Base-by-base conservation (phyloP, 1,140 invertebrate genomes). In the Drosophila serrata region DNA sequence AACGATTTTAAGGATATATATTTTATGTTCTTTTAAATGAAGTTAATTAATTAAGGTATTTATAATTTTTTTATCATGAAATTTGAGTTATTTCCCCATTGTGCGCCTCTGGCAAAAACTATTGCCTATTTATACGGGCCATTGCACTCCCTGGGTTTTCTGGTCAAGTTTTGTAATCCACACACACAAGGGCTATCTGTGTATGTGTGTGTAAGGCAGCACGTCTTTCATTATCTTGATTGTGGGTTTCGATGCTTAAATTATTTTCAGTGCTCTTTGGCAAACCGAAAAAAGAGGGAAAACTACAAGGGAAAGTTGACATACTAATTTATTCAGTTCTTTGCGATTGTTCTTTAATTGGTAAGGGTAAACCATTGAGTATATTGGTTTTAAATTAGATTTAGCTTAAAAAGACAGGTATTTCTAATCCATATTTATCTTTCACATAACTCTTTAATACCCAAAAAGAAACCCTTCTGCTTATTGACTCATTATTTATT, bases 111-210 rank as follows among this genome's bases (percentile, higher is more conserved):
- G 27, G 33, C 68, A 73, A 74, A 74, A 74, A 74, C 68, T 74
- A 74, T 74, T 43, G 48, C 68, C 70, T 74, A 74, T 62, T 74
- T 74, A 74, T 59, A 22, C 33, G 69, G 65, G 43, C 51, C 24
- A 39, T 37, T 67, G 27, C 13, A 55, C 49, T 37, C 5, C 19
- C 22, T 35, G 51, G 49, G 4, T 8, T 49, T 49, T 11, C 67
- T 49, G 68, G 67, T 72, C 67, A 73, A 72, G 43, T 59, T 40
- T 35, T 15, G 29, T 37, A 37, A 19, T 39, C 19, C 31, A 39
- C n/a, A 29, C 33, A n/a, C 24, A 24, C 19, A 13, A 24, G 24
- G 4, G 24, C n/a, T 42, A 24, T 35, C 5, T 27, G 12, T 35
- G 22, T 33, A 13, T 35, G 31, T 24, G 31, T 13, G 19, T 39